Evolutionary conservation across 2,888 invertebrate genomes (phyloP).

Genomic region (Diachrysia chrysitis): DNA sequence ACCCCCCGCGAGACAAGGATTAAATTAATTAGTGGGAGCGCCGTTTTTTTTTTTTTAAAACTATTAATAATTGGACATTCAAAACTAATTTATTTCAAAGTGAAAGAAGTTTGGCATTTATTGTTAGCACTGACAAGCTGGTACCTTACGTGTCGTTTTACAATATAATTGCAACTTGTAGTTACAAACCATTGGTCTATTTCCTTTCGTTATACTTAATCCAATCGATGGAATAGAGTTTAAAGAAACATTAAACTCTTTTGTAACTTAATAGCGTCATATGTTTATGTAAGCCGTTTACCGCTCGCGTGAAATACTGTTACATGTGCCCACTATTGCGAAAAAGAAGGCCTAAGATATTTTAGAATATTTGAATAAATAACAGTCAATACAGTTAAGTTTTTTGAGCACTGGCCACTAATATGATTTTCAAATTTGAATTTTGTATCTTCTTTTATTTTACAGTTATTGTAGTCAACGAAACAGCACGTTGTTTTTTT

Average conservation of each 20-base stretch:
- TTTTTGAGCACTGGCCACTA: neutral
- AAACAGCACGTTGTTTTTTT: no score
- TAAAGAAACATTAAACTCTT: conserved; percentile 7
- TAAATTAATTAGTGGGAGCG: no score
- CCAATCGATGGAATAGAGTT: neutral
- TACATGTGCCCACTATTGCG: neutral
- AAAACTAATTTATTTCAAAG: no score
- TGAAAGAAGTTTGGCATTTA: no score
- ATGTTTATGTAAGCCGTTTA: conserved; percentile 12
- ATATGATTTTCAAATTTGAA: neutral
- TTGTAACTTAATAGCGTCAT: conserved; percentile 12
- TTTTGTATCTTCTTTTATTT: no score
- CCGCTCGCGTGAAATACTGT: conserved; percentile 14
- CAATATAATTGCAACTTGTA: no score
- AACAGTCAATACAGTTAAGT: neutral
- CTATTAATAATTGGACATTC: no score
- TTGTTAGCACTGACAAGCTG: no score
- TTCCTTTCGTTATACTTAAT: neutral
- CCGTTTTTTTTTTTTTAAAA: no score
- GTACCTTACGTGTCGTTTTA: no score
- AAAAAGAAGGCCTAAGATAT: neutral
- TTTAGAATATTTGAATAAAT: neutral
- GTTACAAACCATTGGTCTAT: neutral
- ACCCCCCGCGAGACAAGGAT: no score
- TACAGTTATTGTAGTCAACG: no score